These are phyloP conservation scores for Cryptomyrus ogoouensis DNA, from an alignment of 2,113 vertebrate species.

Conservation along the genomic window DNA sequence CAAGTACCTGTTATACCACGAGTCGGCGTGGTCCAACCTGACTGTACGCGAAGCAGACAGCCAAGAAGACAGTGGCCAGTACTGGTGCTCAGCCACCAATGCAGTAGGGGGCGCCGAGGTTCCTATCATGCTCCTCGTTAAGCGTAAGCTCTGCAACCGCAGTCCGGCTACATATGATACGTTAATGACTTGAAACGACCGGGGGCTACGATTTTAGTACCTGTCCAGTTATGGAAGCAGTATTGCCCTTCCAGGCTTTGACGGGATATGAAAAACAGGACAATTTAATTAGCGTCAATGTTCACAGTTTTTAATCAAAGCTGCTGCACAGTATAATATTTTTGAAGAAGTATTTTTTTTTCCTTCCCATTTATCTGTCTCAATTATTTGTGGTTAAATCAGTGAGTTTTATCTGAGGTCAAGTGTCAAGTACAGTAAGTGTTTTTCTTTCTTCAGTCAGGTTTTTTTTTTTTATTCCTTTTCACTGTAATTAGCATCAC, in stretches of 20 bases:
- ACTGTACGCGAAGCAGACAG: conserved; percentile 64
- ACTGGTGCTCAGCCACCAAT: conserved; percentile 71
- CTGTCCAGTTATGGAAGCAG: neutral
- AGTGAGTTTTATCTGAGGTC: neutral
- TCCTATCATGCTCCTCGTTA: conserved; percentile 66
- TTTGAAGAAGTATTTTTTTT: neutral
- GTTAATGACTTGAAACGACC: neutral
- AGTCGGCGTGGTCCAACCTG: conserved; percentile 65
- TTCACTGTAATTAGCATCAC: neutral
- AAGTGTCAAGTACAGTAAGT: neutral
- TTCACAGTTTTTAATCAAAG: neutral
- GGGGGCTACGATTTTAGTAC: neutral
- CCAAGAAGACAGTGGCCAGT: conserved; percentile 61
- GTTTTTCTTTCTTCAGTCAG: neutral
- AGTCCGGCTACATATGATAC: neutral
- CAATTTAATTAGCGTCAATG: neutral
- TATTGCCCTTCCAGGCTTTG: neutral
- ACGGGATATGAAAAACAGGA: neutral
- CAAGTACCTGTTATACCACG: conserved; percentile 65
- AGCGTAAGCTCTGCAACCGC: conserved; percentile 60
- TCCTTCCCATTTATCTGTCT: neutral
- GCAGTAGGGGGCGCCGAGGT: conserved; percentile 71
- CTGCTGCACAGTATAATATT: neutral
- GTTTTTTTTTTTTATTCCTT: neutral
- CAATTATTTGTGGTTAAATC: neutral